These are phyloP conservation scores for Natator depressus DNA, from an alignment of 2,113 vertebrate species.

Conservation along the genomic window DNA sequence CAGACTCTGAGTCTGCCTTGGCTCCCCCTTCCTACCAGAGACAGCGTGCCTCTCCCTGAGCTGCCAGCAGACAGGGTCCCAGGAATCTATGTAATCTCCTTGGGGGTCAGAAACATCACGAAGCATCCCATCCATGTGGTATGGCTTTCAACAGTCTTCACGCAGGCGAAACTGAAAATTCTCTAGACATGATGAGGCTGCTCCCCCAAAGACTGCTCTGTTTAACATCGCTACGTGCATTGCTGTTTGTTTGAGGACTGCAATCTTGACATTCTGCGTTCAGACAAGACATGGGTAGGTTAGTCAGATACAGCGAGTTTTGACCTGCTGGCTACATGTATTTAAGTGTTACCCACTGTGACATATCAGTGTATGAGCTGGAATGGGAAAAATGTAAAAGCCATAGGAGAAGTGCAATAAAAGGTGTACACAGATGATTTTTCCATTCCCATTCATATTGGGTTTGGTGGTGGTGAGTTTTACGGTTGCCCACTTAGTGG, in stretches of 20 bases:
- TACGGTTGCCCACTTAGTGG: background rate
- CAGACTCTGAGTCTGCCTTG: too few species aligned
- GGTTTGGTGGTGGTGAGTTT: background rate
- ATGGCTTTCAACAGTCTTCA: background rate
- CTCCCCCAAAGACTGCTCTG: background rate
- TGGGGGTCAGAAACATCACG: background rate
- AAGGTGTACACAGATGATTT: background rate
- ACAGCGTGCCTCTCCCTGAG: too few species aligned
- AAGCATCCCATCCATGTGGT: background rate
- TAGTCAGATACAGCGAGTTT: background rate
- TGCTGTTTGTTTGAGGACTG: conserved; percentile 38
- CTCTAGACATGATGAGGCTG: background rate
- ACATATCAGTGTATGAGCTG: fast-evolving
- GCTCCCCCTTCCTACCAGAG: too few species aligned
- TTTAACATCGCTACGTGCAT: conserved; percentile 19
- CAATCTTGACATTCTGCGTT: background rate
- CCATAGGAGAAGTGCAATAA: background rate
- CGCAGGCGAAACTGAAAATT: background rate
- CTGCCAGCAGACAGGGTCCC: too few species aligned
- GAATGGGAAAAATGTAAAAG: background rate
- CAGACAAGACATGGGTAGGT: background rate
- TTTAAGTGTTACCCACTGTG: background rate
- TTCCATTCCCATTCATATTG: background rate
- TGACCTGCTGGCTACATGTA: background rate
- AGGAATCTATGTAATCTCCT: too few species aligned